Evolutionary conservation across 2,797 vertebrate species (phyloP).

Genomic region (Chelmon rostratus): DNA sequence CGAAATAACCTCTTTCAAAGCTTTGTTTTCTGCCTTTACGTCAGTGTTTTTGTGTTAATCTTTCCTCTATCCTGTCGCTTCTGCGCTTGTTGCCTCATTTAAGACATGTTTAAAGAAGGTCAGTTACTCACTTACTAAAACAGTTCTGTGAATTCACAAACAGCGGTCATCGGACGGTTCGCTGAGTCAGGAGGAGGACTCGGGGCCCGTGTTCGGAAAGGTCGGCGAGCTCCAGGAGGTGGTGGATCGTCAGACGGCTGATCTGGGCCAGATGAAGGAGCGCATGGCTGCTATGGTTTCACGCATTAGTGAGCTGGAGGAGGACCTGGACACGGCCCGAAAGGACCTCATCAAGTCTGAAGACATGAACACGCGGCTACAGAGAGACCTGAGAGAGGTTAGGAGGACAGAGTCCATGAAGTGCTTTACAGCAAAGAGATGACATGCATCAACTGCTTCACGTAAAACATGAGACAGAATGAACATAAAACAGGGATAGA

Average conservation of each 20-base stretch:
- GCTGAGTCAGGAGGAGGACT: constrained; percentile 90
- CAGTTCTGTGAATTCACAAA: not conserved
- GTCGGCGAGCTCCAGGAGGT: constrained; percentile 93
- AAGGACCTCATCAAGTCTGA: constrained; percentile 98
- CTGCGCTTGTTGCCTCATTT: not conserved
- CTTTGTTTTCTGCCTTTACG: not conserved
- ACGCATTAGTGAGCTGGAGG: constrained; percentile 92
- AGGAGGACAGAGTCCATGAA: fast-evolving
- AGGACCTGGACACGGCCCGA: constrained; percentile 95
- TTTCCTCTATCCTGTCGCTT: not conserved
- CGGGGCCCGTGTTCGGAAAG: constrained; percentile 78
- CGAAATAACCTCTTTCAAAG: not conserved
- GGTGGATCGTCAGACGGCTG: constrained; percentile 91
- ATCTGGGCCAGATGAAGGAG: constrained; percentile 96
- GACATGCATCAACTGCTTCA: too few relatives aligned
- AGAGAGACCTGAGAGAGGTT: constrained; percentile 96
- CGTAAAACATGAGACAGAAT: too few relatives aligned
- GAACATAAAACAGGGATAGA: too few relatives aligned
- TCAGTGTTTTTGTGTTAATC: not conserved
- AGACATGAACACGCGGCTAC: constrained; percentile 93
- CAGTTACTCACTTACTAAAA: not conserved
- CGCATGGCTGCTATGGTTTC: constrained; percentile 90
- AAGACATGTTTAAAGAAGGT: not conserved
- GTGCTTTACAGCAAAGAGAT: too few relatives aligned
- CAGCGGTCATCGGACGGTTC: constrained; percentile 94